A percentile compares a stretch with the other conserved stretches of the same genome.
Evolutionary conservation across 2,113 vertebrate species (phyloP).

Genomic region (Gymnorhina tibicen): DNA sequence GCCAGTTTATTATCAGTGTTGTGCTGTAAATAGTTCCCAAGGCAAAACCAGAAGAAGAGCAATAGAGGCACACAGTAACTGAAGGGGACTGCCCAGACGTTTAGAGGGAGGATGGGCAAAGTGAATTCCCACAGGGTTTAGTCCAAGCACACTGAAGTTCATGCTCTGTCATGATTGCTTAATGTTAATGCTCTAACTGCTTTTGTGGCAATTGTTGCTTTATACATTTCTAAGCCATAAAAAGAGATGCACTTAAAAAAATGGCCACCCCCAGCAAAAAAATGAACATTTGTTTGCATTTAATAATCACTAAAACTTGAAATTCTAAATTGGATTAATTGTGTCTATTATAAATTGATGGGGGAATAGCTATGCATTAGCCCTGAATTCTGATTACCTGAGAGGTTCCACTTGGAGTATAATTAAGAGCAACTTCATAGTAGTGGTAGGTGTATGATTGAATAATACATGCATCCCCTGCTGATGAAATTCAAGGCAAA

Average conservation of each 20-base stretch:
- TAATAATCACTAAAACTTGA: constrained; percentile 61
- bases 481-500: constrained; percentile 50
- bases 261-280: constrained; percentile 7
- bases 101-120: background rate
- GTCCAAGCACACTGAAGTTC: background rate
- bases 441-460: constrained; percentile 55
- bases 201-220: background rate
- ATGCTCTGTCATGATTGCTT: background rate
- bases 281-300: constrained; percentile 47
- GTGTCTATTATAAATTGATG: constrained; percentile 67
- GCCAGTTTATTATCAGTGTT: background rate
- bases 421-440: constrained; percentile 66
- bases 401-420: constrained; percentile 68
- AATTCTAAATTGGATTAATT: constrained; percentile 70
- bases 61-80: background rate
- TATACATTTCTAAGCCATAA: background rate
- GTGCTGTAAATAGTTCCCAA: background rate
- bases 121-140: background rate
- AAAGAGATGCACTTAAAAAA: background rate
- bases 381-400: constrained; percentile 70
- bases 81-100: background rate
- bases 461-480: constrained; percentile 59
- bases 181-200: background rate
- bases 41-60: background rate
- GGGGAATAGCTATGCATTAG: constrained; percentile 65